phyloP scores from a whole-genome alignment of 2,888 invertebrate genomes.

The Icerya purchasi region DNA sequence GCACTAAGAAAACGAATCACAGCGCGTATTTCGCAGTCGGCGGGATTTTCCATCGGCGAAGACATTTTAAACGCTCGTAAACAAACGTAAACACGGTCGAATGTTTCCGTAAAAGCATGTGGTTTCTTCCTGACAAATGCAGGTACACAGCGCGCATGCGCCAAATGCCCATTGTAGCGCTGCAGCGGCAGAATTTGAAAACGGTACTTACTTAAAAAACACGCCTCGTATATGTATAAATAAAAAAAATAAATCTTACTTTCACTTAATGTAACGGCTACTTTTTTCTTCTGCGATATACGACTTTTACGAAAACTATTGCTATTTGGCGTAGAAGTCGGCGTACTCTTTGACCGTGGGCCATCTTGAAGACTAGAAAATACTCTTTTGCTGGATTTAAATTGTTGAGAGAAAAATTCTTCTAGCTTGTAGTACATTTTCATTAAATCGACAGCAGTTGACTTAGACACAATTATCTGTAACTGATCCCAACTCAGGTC shows the following conservation, averaged over 20 bases:
- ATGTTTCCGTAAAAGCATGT: no score
- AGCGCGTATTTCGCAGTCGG: no score
- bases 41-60: no score
- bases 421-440: conserved; percentile 94
- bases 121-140: no score
- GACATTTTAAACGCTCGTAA: no score
- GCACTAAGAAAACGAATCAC: no score
- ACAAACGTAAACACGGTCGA: no score
- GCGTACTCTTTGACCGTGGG: conserved; percentile 5
- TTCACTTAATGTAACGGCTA: conserved; percentile 6
- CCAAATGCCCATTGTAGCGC: no score
- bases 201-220: no score
- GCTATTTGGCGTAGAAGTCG: conserved; percentile 11
- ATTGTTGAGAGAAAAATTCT: conserved; percentile 95
- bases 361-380: conserved; percentile 43
- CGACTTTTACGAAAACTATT: conserved; percentile 18
- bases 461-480: conserved; percentile 89
- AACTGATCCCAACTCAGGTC: conserved; percentile 87
- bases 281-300: conserved; percentile 17
- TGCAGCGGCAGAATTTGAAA: no score
- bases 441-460: conserved; percentile 85
- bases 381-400: conserved; percentile 82
- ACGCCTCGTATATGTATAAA: no score
- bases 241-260: neutral
- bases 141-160: no score